These are phyloP conservation scores for Brachionus angularis DNA, from an alignment of 1,140 invertebrate species.

Conservation along the genomic window DNA sequence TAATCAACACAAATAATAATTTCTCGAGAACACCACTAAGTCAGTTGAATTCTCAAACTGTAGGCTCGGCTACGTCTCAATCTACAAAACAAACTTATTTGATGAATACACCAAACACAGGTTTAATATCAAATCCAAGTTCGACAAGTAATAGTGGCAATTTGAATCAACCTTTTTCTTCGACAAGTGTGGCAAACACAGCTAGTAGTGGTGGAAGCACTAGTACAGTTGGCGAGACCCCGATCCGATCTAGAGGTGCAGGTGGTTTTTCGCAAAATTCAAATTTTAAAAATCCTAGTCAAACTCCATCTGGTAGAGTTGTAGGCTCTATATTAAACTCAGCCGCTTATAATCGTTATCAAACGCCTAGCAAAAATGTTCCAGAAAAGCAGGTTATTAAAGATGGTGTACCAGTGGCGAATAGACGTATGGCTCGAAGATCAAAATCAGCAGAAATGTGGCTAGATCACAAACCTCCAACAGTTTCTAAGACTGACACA, in stretches of 20 bases:
- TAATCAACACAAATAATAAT: constrained; percentile 8
- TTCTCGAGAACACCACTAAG: background rate
- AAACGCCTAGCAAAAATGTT: constrained; percentile 6
- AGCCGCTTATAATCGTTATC: constrained; percentile 17
- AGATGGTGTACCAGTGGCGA: constrained; percentile 22
- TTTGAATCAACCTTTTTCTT: background rate
- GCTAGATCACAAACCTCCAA: constrained; percentile 79
- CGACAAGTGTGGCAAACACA: background rate
- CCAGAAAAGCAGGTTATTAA: background rate
- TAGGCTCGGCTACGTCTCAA: no score
- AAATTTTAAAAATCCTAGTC: background rate
- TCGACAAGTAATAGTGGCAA: constrained; percentile 27
- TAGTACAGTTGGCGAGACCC: background rate
- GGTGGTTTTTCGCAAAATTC: constrained; percentile 7
- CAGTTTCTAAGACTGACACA: constrained; percentile 55
- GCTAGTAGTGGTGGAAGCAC: constrained; percentile 12
- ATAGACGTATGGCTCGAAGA: constrained; percentile 57
- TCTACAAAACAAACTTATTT: background rate
- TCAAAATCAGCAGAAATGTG: constrained; percentile 75
- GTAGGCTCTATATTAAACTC: constrained; percentile 24
- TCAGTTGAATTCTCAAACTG: no score
- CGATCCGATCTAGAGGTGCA: background rate
- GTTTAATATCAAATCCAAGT: background rate
- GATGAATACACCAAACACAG: constrained; percentile 21
- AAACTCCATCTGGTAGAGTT: background rate